These are phyloP conservation scores for Camelus dromedarius DNA, from an alignment of 2,113 vertebrate genomes.

Conservation along the genomic window DNA sequence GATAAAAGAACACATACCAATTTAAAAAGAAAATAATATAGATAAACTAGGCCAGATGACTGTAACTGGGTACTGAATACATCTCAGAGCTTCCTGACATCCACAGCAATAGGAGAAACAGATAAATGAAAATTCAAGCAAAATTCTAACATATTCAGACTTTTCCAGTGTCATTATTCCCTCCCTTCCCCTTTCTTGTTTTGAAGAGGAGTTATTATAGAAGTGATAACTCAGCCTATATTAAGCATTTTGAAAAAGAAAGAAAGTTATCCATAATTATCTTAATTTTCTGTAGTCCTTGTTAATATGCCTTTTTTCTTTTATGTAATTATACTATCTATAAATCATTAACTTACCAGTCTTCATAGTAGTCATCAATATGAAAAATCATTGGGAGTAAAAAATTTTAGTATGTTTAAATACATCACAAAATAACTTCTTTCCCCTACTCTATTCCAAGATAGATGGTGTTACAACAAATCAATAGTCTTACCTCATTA, in stretches of 20 bases:
- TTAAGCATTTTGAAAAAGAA: background rate
- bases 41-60: background rate
- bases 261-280: background rate
- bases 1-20: conserved; percentile 13
- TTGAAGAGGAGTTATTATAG: too few relatives aligned
- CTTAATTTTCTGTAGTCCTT: background rate
- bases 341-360: background rate
- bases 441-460: background rate
- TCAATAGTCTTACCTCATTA: conserved; percentile 94
- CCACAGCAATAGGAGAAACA: too few relatives aligned
- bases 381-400: background rate
- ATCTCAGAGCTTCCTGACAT: too few relatives aligned
- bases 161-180: too few relatives aligned
- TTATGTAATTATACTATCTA: background rate
- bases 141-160: too few relatives aligned
- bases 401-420: background rate
- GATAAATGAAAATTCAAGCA: too few relatives aligned
- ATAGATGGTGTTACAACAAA: background rate
- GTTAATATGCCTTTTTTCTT: background rate
- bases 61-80: background rate
- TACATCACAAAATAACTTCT: background rate
- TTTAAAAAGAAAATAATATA: conserved; percentile 30
- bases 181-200: too few relatives aligned
- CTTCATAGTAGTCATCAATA: background rate
- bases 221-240: too few relatives aligned